Evolutionary conservation across 2,888 invertebrate species (phyloP).

Genomic region (Crepidodera aurea): DNA sequence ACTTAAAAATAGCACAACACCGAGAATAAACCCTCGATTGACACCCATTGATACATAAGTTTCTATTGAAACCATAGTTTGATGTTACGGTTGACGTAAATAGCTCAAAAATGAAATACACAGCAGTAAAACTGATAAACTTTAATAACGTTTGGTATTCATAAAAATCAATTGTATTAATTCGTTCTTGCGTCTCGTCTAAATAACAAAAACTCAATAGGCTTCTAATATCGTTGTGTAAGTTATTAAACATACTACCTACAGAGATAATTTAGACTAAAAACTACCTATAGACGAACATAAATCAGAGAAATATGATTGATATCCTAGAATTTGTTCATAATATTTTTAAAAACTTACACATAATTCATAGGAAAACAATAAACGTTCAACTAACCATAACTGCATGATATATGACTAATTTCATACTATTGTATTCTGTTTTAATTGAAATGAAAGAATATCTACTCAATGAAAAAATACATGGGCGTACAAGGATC

Average conservation of each 20-base stretch:
- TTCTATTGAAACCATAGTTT: too few species aligned
- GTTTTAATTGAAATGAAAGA: conserved; percentile 36
- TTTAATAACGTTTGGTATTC: too few species aligned
- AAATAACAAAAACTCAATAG: too few species aligned
- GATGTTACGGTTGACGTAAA: too few species aligned
- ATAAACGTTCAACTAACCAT: conserved; percentile 30
- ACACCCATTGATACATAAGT: too few species aligned
- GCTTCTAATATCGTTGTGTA: too few species aligned
- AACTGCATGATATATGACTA: conserved; percentile 36
- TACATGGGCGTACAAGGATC: not conserved
- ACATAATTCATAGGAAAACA: conserved; percentile 19
- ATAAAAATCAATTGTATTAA: too few species aligned
- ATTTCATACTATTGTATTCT: conserved; percentile 33
- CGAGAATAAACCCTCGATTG: too few species aligned
- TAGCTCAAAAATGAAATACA: too few species aligned
- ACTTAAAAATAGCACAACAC: too few species aligned
- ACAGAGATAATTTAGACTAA: not conserved
- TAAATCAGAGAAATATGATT: conserved; percentile 21
- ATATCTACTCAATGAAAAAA: conserved; percentile 30
- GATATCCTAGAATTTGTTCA: conserved; percentile 25
- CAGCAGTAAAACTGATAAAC: too few species aligned
- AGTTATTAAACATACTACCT: not conserved
- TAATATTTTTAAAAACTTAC: conserved; percentile 9
- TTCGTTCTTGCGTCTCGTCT: too few species aligned
- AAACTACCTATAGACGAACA: conserved; percentile 2